Conservation (phyloP, 2,888 invertebrate species). For the Liodrosophila aerea region DNA sequence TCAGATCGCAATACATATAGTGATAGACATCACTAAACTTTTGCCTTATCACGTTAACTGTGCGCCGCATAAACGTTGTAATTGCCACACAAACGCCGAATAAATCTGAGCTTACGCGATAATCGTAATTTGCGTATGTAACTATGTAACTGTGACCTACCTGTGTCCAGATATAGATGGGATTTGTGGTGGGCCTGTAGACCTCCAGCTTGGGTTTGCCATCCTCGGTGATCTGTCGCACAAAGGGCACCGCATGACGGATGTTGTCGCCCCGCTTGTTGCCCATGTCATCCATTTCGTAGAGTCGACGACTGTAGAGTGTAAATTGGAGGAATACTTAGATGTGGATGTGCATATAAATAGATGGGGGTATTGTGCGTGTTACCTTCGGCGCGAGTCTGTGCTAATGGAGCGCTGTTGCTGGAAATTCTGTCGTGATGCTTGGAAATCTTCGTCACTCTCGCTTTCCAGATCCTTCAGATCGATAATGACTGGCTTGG, state of each 20-base stretch:
- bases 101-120: not conserved
- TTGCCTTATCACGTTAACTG: not conserved
- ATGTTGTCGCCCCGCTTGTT: slow-evolving; percentile 85
- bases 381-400: slow-evolving; percentile 85
- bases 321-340: slow-evolving; percentile 31
- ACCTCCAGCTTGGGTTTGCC: slow-evolving; percentile 85
- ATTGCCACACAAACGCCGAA: not conserved
- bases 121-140: slow-evolving; percentile 1
- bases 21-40: no score
- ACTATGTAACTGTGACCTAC: slow-evolving; percentile 77
- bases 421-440: slow-evolving; percentile 85
- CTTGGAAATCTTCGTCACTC: slow-evolving; percentile 84
- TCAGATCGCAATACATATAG: no score
- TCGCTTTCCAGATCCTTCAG: slow-evolving; percentile 82
- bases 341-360: not conserved
- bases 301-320: slow-evolving; percentile 79
- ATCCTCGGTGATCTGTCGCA: slow-evolving; percentile 85
- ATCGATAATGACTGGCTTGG: slow-evolving; percentile 82
- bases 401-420: slow-evolving; percentile 86
- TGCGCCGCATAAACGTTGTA: slow-evolving; percentile 13
- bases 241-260: slow-evolving; percentile 85
- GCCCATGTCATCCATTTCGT: slow-evolving; percentile 86
- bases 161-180: slow-evolving; percentile 83
- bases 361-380: not conserved
- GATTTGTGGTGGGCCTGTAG: slow-evolving; percentile 85